Base-by-base conservation (phyloP, 2,888 invertebrate genomes). In the Galerucella nymphaeae region DNA sequence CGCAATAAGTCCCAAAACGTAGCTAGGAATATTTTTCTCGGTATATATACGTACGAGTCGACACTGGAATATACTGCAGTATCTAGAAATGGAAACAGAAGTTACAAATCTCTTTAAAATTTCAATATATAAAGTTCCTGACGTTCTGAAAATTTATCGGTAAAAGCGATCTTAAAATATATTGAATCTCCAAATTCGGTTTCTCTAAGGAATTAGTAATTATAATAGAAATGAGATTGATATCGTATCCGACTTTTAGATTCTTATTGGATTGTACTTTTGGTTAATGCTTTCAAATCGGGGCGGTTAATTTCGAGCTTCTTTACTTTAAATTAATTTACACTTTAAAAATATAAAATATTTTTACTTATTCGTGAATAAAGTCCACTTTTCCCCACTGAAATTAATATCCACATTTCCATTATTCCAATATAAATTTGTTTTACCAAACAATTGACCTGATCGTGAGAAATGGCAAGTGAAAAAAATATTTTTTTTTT, bases 61-160 rank as follows among this genome's bases (percentile, higher is more conserved):
- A n/a, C 59, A 30, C 20, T 59, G 59, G n/a, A 6, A 38, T n/a
- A 38, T 13, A 53, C 55, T 42, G 69, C 62, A 63, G 62, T 62
- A 30, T 55, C 62, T 62, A 41, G 48, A 62, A 69, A 62, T 38
- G 38, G 62, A 69, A 69, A 62, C 62, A 62, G 69, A 69, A 63
- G 62, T 62, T 69, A 63, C 69, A 63, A 63, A 55, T 69, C 69
- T 62, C 62, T 53, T 69, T 69, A 69, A 69, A 69, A 69, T 69
- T 66, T 69, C 69, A 69, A 62, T 69, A 62, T 69, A 69, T 69
- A 62, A 69, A 69, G 69, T 69, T 69, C 69, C 38, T 53, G 69
- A 62, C 69, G 62, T 69, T 69, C 41, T 30, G 50, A 20, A 61
- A 69, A 69, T 69, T 69, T 69, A 69, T 69, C 62, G 50, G 50